Base-by-base conservation (phyloP, 2,888 invertebrate species). In the Psylliodes chrysocephalus region DNA sequence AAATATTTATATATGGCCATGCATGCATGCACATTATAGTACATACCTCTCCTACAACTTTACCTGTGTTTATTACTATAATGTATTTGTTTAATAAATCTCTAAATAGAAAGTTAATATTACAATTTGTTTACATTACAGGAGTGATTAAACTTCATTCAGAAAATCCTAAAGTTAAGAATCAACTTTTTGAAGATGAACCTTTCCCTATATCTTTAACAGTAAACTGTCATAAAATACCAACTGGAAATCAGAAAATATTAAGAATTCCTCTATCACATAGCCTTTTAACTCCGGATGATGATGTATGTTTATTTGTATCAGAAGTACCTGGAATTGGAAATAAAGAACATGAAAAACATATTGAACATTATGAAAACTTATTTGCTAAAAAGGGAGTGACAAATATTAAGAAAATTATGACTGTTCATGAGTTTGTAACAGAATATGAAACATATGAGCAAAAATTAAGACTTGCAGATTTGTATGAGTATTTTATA, bases 391-490 rank as follows among this genome's bases (percentile, higher is more conserved):
- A 88, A 46, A 86, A 89, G 60, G 88, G 86, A 15, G 84, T 93
- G 0, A 85, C 84, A 10, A 83, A 83, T 49, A 85, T 90, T 0
- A 91, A 89, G 76, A 86, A 89, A 76, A 84, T 96, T 18, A 86
- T 95, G 70, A 93, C 95, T 0, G 85, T 94, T 72, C 89, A 92
- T 73, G 90, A 92, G 76, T 79, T 96, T 1, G 88, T 90, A 78
- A 90, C 90, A 1, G 95, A 95, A 79, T 92, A 90, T 83, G 89
- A 89, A 64, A 89, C 91, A 33, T 92, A 84, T 83, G 94, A 94
- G 81, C 83, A 92, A 60, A 92, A 90, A 78, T 84, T 89, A 10
- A 89, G 91, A 75, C 84, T 96, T 1, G 85, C 90, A 7, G 89
- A 89, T 35, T 87, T 89, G 56, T 94, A 93, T 81, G 95, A 96